A percentile compares a stretch with the other conserved stretches of the same genome.
Evolutionary conservation across 2,888 invertebrate genomes (phyloP).

Genomic region (Cotesia congregata): DNA sequence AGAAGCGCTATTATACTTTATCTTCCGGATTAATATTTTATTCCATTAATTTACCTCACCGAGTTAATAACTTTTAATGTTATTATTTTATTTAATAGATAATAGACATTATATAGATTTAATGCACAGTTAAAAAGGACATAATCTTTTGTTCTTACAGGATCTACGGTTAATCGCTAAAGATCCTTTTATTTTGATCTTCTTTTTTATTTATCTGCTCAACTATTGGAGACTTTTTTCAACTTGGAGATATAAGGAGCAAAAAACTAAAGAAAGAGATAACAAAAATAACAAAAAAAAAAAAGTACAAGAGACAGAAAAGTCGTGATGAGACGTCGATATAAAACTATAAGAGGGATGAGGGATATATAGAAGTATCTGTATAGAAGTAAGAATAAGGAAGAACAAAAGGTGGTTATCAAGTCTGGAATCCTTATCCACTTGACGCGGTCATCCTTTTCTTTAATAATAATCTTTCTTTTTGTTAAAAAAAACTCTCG

Average conservation of each 20-base stretch:
- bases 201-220: background rate
- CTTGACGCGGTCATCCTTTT: constrained; percentile 45
- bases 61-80: no score
- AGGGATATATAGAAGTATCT: no score
- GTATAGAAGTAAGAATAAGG: constrained; percentile 35
- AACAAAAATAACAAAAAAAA: background rate
- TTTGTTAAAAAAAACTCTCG: constrained; percentile 17
- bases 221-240: background rate
- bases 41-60: background rate
- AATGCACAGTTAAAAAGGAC: background rate
- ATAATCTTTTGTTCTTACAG: background rate
- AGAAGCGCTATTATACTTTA: background rate
- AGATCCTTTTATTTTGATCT: background rate
- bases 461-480: constrained; percentile 39
- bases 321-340: background rate
- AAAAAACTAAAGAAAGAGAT: background rate
- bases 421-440: constrained; percentile 62
- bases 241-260: background rate
- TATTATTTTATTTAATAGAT: no score
- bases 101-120: no score
- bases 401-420: constrained; percentile 65
- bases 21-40: background rate
- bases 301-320: background rate
- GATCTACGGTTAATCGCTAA: background rate
- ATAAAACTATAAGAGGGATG: constrained; percentile 24